Percentiles rank a stretch among this genome's conserved stretches.
Conservation (phyloP, 2,888 invertebrate genomes). For the Galerucella calmariensis region DNA sequence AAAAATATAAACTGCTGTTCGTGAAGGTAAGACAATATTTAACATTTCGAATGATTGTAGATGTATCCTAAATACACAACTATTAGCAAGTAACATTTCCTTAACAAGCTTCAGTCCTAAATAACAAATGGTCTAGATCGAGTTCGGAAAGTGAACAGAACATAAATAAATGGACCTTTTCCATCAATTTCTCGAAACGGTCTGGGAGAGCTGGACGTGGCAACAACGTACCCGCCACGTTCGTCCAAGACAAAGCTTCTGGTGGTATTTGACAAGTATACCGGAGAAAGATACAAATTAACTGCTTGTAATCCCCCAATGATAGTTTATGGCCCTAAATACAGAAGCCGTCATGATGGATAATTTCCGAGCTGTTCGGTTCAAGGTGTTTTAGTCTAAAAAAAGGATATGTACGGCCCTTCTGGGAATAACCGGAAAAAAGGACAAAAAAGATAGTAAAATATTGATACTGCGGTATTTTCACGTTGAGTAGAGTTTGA, state of each 20-base stretch:
- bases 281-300: constrained; percentile 26
- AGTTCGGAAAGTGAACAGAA: constrained; percentile 36
- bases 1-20: too few species aligned
- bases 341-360: constrained; percentile 21
- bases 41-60: background rate
- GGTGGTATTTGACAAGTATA: constrained; percentile 26
- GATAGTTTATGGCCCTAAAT: constrained; percentile 25
- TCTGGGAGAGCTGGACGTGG: constrained; percentile 15
- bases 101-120: constrained; percentile 23
- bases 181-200: constrained; percentile 44
- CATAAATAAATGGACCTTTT: constrained; percentile 44
- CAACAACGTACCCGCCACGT: constrained; percentile 16
- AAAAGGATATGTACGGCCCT: background rate
- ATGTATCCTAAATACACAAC: background rate
- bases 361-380: constrained; percentile 1
- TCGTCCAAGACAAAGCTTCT: constrained; percentile 29
- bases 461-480: too few species aligned
- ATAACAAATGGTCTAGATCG: constrained; percentile 42
- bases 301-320: constrained; percentile 18
- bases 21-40: too few species aligned
- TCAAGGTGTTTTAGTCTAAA: constrained; percentile 3
- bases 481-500: too few species aligned
- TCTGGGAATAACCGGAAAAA: too few species aligned
- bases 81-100: constrained; percentile 28
- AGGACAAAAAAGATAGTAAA: too few species aligned